Conservation (phyloP, 2,888 invertebrate genomes). For the Troilus luridus region DNA sequence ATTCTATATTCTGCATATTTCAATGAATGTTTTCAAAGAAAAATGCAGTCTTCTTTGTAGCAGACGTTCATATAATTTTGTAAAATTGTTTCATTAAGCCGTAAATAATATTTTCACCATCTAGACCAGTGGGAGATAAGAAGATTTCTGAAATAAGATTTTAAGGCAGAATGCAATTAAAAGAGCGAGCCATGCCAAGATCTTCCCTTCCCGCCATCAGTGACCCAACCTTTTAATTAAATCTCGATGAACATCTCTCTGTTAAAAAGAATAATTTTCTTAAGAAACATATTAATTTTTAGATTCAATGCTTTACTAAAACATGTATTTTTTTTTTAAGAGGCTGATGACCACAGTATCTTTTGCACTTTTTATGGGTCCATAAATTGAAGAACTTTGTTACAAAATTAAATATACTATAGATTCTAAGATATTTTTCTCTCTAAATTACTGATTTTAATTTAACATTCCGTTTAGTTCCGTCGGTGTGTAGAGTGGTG, state of each 20-base stretch:
- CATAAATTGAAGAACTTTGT: neutral
- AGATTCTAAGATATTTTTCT: neutral
- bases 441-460: no score
- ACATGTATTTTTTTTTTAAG: neutral
- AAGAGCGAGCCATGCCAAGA: neutral
- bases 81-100: neutral
- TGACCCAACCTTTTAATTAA: conserved; percentile 21
- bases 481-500: no score
- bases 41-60: no score
- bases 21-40: no score
- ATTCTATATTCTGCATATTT: no score
- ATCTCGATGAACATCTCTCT: conserved; percentile 14
- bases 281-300: neutral
- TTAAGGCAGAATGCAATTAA: conserved; percentile 33
- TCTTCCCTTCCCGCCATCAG: neutral
- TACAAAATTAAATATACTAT: neutral
- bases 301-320: neutral
- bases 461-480: no score
- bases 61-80: neutral
- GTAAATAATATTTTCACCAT: neutral
- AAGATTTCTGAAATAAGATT: neutral
- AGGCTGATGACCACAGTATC: neutral
- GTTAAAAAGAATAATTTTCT: neutral
- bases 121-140: neutral
- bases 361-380: neutral